phyloP scores from a whole-genome alignment of 2,797 vertebrate genomes.

The Sphenodon punctatus region DNA sequence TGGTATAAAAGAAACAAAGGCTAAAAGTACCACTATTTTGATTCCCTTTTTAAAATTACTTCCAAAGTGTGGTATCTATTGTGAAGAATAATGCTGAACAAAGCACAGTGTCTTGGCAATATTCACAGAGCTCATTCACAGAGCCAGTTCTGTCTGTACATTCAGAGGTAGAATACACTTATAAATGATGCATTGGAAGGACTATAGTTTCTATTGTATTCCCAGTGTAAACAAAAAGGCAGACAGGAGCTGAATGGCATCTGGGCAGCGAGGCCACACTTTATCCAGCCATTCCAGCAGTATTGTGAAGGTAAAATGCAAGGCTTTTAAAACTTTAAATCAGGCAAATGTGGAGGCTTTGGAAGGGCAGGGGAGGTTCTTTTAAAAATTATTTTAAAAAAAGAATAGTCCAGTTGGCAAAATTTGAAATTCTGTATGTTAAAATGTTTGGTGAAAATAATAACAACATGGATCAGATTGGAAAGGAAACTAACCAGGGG shows the following conservation, averaged over 20 bases:
- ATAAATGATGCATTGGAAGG: conserved; percentile 88
- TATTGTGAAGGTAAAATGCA: conserved; percentile 74
- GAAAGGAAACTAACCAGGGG: background rate
- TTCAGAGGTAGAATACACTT: conserved; percentile 87
- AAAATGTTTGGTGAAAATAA: background rate
- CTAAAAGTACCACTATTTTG: conserved; percentile 98
- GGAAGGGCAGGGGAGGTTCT: conserved; percentile 21
- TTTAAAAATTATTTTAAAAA: background rate
- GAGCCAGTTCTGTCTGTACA: conserved; percentile 86
- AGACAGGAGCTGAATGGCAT: conserved; percentile 89
- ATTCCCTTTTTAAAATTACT: conserved; percentile 98
- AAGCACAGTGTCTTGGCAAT: conserved; percentile 92
- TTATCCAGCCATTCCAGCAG: conserved; percentile 77
- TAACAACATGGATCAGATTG: background rate
- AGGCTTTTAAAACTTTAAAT: conserved; percentile 52
- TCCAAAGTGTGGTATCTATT: conserved; percentile 98
- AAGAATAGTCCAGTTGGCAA: background rate
- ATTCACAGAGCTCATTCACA: conserved; percentile 89
- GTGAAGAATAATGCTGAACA: conserved; percentile 93
- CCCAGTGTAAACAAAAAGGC: conserved; percentile 95
- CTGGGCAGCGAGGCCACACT: conserved; percentile 80
- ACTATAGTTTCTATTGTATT: conserved; percentile 91
- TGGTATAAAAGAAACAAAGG: conserved; percentile 93
- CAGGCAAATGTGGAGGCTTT: conserved; percentile 36
- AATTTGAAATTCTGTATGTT: conserved; percentile 20